These are phyloP conservation scores for Schizothorax lantsangensis DNA, from an alignment of 2,797 vertebrate species.

Conservation along the genomic window DNA sequence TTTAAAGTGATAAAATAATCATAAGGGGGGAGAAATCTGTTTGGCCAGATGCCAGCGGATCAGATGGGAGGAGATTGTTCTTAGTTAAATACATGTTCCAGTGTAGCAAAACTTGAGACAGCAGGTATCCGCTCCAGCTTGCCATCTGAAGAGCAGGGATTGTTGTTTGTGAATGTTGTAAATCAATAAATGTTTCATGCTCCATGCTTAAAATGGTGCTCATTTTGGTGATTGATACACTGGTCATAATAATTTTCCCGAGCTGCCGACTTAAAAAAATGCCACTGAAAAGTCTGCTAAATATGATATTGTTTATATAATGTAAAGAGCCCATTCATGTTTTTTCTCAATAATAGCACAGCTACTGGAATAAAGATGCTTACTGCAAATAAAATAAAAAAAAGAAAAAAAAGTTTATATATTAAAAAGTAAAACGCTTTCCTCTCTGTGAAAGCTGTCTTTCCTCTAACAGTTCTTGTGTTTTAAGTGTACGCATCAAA, in stretches of 20 bases:
- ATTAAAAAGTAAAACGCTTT: not conserved
- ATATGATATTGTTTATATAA: not conserved
- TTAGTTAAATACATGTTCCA: constrained; percentile 61
- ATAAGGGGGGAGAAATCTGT: constrained; percentile 64
- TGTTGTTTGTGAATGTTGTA: not conserved
- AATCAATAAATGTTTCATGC: constrained; percentile 4
- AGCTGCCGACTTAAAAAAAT: constrained; percentile 4
- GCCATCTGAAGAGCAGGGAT: not conserved
- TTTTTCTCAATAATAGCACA: too few relatives aligned
- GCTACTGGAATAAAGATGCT: not conserved
- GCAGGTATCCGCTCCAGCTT: not conserved
- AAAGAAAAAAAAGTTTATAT: not conserved
- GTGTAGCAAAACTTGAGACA: constrained; percentile 43
- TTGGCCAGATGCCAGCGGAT: constrained; percentile 71
- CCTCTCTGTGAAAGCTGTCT: not conserved
- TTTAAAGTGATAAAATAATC: constrained; percentile 79
- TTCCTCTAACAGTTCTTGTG: not conserved
- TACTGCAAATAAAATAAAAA: not conserved
- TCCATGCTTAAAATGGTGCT: not conserved
- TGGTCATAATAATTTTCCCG: not conserved
- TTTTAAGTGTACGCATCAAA: not conserved
- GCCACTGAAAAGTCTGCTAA: not conserved
- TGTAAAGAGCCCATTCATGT: not conserved
- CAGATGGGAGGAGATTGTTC: constrained; percentile 71
- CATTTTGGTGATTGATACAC: not conserved